These are phyloP conservation scores for Phataginus tetradactyla DNA, from an alignment of 2,797 vertebrate species.

Conservation along the genomic window DNA sequence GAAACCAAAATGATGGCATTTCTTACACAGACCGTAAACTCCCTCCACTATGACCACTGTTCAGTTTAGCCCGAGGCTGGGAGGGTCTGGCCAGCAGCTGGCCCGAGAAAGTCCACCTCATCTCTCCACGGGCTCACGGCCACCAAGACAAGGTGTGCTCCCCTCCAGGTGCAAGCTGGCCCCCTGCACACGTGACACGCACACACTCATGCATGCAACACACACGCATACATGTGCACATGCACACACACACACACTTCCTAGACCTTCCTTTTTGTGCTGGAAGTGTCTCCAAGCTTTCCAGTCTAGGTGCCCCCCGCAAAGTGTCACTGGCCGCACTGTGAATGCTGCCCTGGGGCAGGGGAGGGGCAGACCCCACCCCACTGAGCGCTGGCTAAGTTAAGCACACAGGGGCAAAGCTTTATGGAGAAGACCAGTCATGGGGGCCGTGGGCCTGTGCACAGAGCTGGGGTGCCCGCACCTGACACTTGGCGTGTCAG, in stretches of 20 bases:
- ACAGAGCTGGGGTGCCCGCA: neutral
- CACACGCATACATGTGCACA: no score
- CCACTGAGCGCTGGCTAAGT: neutral
- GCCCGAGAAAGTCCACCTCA: neutral
- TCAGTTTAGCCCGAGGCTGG: neutral
- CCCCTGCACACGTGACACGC: no score
- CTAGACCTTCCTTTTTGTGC: neutral
- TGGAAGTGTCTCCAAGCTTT: neutral
- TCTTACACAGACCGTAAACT: neutral
- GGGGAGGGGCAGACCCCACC: neutral
- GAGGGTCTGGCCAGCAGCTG: neutral
- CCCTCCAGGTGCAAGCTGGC: no score
- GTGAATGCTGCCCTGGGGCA: neutral
- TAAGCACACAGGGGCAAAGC: fast-evolving
- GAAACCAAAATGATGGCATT: neutral
- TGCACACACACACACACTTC: neutral
- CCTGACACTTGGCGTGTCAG: neutral
- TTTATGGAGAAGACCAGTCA: neutral
- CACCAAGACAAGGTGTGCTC: fast-evolving
- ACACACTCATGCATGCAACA: neutral
- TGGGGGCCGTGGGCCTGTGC: no score
- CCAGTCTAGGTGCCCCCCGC: neutral
- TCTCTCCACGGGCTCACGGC: neutral
- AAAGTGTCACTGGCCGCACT: neutral
- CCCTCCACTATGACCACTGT: no score